phyloP scores from a whole-genome alignment of 2,113 vertebrate species.

The Passer domesticus region DNA sequence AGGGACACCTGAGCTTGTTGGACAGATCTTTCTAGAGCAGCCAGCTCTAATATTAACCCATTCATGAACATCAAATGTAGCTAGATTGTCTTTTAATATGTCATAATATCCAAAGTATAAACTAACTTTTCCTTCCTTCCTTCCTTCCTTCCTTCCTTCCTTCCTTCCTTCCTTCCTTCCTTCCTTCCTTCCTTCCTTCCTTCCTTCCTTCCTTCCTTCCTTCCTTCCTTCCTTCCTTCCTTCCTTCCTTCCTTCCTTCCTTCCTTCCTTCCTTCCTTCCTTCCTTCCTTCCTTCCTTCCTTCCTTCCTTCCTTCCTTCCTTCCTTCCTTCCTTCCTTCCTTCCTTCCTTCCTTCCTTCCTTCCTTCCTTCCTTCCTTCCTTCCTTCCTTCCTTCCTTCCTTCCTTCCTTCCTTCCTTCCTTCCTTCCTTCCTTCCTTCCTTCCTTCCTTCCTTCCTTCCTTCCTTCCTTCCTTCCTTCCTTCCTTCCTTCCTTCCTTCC shows the following conservation, averaged over 20 bases:
- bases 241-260: too few species aligned
- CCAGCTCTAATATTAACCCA: neutral
- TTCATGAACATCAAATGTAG: neutral
- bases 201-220: neutral
- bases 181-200: neutral
- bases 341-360: too few species aligned
- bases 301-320: too few species aligned
- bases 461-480: too few species aligned
- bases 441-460: too few species aligned
- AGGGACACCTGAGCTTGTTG: neutral
- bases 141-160: neutral
- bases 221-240: neutral
- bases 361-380: too few species aligned
- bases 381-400: too few species aligned
- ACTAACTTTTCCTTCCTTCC: neutral
- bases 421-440: too few species aligned
- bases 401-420: too few species aligned
- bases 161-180: neutral
- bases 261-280: neutral
- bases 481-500: too few species aligned
- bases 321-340: too few species aligned
- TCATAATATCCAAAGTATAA: neutral
- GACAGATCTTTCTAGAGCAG: neutral
- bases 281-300: neutral
- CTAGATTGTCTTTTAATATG: neutral